Conservation (phyloP, 2,113 vertebrate genomes). For the Laticauda colubrina region DNA sequence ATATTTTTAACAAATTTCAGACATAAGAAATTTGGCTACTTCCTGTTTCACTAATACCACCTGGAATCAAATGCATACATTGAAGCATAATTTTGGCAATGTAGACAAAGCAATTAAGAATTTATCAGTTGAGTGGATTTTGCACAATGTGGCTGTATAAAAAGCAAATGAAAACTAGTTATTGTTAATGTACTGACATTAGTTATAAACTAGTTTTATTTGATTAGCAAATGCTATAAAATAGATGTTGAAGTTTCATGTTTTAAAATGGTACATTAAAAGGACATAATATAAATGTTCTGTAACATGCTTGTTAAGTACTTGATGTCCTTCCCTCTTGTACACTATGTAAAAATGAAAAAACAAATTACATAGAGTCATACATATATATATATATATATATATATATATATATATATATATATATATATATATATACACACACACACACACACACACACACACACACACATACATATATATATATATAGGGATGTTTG, state of each 20-base stretch:
- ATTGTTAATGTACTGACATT: conserved; percentile 80
- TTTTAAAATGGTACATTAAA: conserved; percentile 89
- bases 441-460: no score
- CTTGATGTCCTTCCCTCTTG: conserved; percentile 86
- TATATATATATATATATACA: conserved; percentile 64
- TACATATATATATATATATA: conserved; percentile 87
- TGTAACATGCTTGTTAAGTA: conserved; percentile 95
- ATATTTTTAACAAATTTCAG: conserved; percentile 74
- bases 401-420: conserved; percentile 59
- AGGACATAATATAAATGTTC: conserved; percentile 96
- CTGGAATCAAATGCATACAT: conserved; percentile 67
- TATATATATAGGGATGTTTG: conserved; percentile 87
- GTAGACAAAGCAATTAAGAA: conserved; percentile 68
- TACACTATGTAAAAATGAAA: conserved; percentile 90
- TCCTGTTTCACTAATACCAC: conserved; percentile 70
- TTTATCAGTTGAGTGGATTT: conserved; percentile 77
- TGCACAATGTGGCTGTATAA: conserved; percentile 81
- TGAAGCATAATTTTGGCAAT: conserved; percentile 71
- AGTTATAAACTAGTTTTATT: conserved; percentile 81
- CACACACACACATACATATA: no score
- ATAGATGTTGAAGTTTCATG: conserved; percentile 79
- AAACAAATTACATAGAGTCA: conserved; percentile 76
- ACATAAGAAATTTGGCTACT: conserved; percentile 68
- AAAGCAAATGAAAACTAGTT: conserved; percentile 77
- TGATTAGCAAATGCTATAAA: conserved; percentile 78